Conservation (phyloP, 2,797 vertebrate species). For the Spatula clypeata region DNA sequence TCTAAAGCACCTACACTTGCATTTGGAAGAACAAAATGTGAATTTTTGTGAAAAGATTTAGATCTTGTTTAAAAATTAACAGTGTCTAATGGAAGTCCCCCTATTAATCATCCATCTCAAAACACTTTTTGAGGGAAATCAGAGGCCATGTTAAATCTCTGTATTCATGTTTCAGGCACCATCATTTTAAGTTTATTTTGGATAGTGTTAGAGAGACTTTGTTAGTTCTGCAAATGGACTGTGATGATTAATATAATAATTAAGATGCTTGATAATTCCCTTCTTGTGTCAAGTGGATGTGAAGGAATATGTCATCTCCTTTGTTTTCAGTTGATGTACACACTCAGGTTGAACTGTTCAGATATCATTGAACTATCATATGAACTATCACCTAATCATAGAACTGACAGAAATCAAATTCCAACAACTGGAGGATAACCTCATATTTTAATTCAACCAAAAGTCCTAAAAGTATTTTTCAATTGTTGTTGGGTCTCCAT, state of each 20-base stretch:
- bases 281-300: background rate
- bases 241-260: constrained; percentile 25
- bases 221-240: constrained; percentile 15
- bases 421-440: background rate
- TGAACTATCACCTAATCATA: constrained; percentile 25
- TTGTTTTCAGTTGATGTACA: background rate
- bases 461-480: background rate
- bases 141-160: background rate
- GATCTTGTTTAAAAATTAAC: constrained; percentile 10
- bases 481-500: accelerated
- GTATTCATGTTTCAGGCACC: background rate
- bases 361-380: background rate
- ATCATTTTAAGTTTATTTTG: constrained; percentile 33
- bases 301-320: constrained; percentile 9
- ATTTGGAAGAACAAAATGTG: background rate
- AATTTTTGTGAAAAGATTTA: background rate
- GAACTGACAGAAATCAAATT: constrained; percentile 28
- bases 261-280: constrained; percentile 42
- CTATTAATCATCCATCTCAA: background rate
- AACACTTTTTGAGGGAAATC: background rate
- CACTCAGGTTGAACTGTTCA: constrained; percentile 10
- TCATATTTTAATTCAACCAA: background rate
- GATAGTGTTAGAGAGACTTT: background rate
- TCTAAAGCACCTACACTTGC: background rate
- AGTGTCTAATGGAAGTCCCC: background rate